These are phyloP conservation scores for Andrena dorsata DNA, from an alignment of 2,888 invertebrate species.

Conservation along the genomic window DNA sequence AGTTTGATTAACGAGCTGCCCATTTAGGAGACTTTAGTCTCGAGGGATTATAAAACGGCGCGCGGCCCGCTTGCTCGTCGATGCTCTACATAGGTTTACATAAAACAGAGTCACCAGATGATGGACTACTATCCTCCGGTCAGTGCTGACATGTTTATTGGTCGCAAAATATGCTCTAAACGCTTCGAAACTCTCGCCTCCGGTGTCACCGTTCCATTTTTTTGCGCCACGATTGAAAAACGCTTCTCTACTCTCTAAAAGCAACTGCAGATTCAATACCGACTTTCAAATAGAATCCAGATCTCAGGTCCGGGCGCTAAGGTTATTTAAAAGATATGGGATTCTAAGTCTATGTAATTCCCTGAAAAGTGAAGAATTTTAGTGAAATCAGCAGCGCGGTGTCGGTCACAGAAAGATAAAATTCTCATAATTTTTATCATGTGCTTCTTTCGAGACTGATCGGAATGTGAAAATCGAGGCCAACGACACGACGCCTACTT, in stretches of 20 bases:
- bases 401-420: neutral
- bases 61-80: conserved; percentile 56
- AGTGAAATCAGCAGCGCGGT: conserved; percentile 1
- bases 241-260: neutral
- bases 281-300: too few species aligned
- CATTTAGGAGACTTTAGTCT: conserved; percentile 73
- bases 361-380: neutral
- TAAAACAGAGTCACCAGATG: conserved; percentile 64
- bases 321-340: too few species aligned
- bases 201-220: neutral
- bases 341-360: too few species aligned
- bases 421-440: conserved; percentile 7
- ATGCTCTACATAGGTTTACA: conserved; percentile 55
- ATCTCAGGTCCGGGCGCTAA: too few species aligned
- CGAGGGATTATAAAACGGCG: conserved; percentile 71
- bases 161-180: conserved; percentile 54
- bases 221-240: neutral
- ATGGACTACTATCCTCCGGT: conserved; percentile 70
- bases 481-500: neutral
- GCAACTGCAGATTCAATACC: too few species aligned
- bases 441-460: neutral
- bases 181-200: neutral
- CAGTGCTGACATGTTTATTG: conserved; percentile 73
- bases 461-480: conserved; percentile 28
- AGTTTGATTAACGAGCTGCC: conserved; percentile 74